Conservation (phyloP, 2,797 vertebrate genomes). For the Myotis planiceps region DNA sequence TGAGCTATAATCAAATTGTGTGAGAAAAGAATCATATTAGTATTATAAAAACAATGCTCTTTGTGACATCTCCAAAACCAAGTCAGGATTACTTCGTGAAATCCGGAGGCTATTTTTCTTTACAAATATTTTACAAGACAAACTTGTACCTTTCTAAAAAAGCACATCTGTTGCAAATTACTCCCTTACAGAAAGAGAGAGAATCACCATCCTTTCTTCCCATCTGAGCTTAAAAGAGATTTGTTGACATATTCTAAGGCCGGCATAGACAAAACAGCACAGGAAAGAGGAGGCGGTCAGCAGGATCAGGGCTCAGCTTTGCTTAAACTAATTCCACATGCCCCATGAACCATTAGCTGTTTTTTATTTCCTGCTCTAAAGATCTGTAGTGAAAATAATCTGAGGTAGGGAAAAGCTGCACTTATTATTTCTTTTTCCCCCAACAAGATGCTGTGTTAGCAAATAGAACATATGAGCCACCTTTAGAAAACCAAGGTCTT, state of each 20-base stretch:
- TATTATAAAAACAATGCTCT: slow-evolving; percentile 85
- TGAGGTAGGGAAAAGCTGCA: slow-evolving; percentile 71
- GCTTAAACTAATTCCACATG: slow-evolving; percentile 95
- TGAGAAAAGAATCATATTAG: slow-evolving; percentile 70
- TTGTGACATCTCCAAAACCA: slow-evolving; percentile 88
- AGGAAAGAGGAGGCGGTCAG: slow-evolving; percentile 81
- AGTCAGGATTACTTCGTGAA: slow-evolving; percentile 89
- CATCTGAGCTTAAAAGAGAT: slow-evolving; percentile 82
- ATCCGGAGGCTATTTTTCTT: slow-evolving; percentile 92
- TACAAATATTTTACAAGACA: slow-evolving; percentile 92
- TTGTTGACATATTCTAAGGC: slow-evolving; percentile 85
- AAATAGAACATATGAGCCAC: slow-evolving; percentile 81
- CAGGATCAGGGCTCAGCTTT: slow-evolving; percentile 86
- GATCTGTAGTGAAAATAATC: slow-evolving; percentile 86
- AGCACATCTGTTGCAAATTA: slow-evolving; percentile 92
- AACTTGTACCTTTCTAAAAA: slow-evolving; percentile 86
- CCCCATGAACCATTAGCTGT: slow-evolving; percentile 90
- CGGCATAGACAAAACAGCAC: slow-evolving; percentile 85
- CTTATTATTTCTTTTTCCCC: slow-evolving; percentile 61
- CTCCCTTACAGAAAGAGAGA: slow-evolving; percentile 63
- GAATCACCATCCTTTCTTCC: slow-evolving; percentile 65
- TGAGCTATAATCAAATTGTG: slow-evolving; percentile 75
- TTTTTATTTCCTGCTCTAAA: slow-evolving; percentile 96
- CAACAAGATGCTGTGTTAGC: slow-evolving; percentile 81
- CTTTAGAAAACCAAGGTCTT: slow-evolving; percentile 79